phyloP scores from a whole-genome alignment of 2,113 vertebrate genomes.

The Microcebus tavaratra region DNA sequence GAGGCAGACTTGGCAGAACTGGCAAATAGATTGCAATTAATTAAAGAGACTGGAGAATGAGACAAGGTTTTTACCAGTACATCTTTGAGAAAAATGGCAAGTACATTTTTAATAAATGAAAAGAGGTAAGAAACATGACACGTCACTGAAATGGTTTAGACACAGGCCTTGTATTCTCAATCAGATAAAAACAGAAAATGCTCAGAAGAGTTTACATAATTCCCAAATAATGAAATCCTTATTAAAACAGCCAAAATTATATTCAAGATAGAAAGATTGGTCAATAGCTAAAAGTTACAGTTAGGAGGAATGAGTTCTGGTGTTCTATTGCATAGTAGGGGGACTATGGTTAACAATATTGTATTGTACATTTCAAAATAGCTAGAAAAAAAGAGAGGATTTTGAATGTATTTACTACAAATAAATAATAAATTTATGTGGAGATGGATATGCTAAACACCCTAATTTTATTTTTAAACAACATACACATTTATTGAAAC shows the following conservation, averaged over 20 bases:
- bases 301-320: not conserved
- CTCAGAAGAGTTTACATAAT: not conserved
- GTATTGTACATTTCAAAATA: not conserved
- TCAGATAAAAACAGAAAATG: not conserved
- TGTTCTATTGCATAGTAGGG: not conserved
- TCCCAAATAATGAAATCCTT: not conserved
- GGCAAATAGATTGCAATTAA: not conserved
- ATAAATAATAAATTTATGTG: not conserved
- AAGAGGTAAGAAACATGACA: not conserved
- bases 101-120: not conserved
- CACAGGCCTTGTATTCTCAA: accelerated
- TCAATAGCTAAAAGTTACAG: not conserved
- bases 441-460: not conserved
- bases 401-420: not conserved
- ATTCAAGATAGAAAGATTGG: not conserved
- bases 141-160: not conserved
- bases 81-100: not conserved
- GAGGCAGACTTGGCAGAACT: not conserved
- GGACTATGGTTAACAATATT: not conserved
- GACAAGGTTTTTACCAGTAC: not conserved
- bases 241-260: not conserved
- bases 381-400: not conserved
- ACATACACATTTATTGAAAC: not conserved
- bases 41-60: not conserved
- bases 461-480: not conserved